phyloP scores from a whole-genome alignment of 2,113 vertebrate genomes.

The Corythornis vintsioides region DNA sequence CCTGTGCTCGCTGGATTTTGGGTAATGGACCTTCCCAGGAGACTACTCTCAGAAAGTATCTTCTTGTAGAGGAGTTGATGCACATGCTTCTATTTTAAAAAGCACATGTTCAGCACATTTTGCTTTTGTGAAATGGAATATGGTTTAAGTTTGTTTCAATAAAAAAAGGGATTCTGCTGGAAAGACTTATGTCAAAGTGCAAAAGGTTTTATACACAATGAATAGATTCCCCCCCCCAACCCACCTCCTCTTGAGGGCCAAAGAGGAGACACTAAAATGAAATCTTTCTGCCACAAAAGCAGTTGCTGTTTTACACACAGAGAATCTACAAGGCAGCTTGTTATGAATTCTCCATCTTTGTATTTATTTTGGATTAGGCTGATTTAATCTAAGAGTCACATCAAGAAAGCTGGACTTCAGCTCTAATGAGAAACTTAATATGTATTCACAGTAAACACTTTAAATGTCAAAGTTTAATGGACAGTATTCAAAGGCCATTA shows the following conservation, averaged over 20 bases:
- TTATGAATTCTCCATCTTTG: slow-evolving; percentile 55
- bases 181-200: slow-evolving; percentile 80
- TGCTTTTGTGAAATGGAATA: slow-evolving; percentile 80
- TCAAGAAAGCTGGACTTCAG: slow-evolving; percentile 52
- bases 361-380: slow-evolving; percentile 73
- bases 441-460: slow-evolving; percentile 64
- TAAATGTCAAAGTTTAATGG: slow-evolving; percentile 65
- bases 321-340: neutral
- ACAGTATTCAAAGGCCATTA: slow-evolving; percentile 43
- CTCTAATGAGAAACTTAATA: slow-evolving; percentile 72
- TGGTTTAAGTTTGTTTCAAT: slow-evolving; percentile 79
- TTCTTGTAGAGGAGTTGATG: slow-evolving; percentile 69
- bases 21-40: slow-evolving; percentile 78
- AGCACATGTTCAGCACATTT: slow-evolving; percentile 84
- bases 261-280: slow-evolving; percentile 52
- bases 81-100: slow-evolving; percentile 78
- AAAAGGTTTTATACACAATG: slow-evolving; percentile 78
- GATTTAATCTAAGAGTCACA: slow-evolving; percentile 68
- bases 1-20: slow-evolving; percentile 73
- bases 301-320: slow-evolving; percentile 38
- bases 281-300: slow-evolving; percentile 39
- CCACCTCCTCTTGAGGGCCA: slow-evolving; percentile 1
- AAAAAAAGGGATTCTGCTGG: slow-evolving; percentile 65
- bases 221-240: neutral
- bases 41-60: slow-evolving; percentile 71